Base-by-base conservation (phyloP, 2,113 vertebrate genomes). In the Sylvilagus bachmani region DNA sequence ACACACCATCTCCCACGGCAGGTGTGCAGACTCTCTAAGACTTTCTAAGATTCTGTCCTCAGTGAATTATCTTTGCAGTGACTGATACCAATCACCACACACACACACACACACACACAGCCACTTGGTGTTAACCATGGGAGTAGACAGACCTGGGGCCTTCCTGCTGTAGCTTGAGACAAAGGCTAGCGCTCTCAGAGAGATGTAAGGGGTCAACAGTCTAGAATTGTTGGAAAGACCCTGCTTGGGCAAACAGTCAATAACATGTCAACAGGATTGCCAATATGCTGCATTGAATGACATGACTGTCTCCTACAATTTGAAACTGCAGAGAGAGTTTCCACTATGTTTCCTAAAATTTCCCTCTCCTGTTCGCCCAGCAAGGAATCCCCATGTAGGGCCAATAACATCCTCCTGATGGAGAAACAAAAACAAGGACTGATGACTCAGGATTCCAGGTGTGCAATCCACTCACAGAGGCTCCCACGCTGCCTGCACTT, bases 371-470 rank as follows among this genome's bases (percentile, higher is more conserved):
- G 2, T 67, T 55, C 71, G 7, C 81, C 36, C 77, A 74, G 55
- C 7, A 4, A 19, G 83, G 17, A 14, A 21, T 38, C 58, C n/a
- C 78, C 66, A 0, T 6, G 7, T 38, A 90, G 22, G 64, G 55
- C 69, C 83, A 70, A 16, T 49, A 33, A 87, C 25, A 75, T 71
- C 55, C n/a, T 77, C 67, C 55, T 29, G 29, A 78, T 82, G 93
- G 86, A 90, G 95, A 96, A 95, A 92, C 62, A 51, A 71, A 94
- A 95, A 95, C 94, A 92, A 81, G n/a, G 33, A 62, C 36, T 36
- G 33, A 51, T 81, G 62, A 87, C 62, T 95, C 93, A 90, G 66
- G 89, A 86, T 79, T 51, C 64, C 90, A 31, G 70, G 73, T 69
- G 49, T 51, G 64, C 38, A 74, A 62, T 82, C 78, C 73, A 87